A percentile compares a stretch with the other conserved stretches of the same genome.
Evolutionary conservation across 2,113 vertebrate species (phyloP).

Genomic region (Delphinapterus leucas): DNA sequence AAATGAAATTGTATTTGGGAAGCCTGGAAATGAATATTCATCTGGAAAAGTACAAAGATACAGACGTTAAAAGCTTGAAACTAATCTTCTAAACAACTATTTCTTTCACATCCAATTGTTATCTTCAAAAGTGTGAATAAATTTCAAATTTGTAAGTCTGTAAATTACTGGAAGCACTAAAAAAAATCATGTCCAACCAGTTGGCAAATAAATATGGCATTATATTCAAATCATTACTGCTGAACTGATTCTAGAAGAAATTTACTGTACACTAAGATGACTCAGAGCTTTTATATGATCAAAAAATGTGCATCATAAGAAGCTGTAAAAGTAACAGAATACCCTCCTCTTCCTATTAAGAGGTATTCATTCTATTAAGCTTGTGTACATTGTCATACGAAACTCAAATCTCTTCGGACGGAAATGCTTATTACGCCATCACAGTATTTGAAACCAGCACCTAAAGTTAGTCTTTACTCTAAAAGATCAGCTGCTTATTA

Average conservation of each 20-base stretch:
- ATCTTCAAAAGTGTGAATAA: neutral
- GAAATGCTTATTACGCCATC: neutral
- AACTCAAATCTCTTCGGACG: constrained; percentile 21
- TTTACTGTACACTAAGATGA: neutral
- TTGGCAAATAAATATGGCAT: neutral
- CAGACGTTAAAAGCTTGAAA: neutral
- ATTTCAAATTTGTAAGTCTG: neutral
- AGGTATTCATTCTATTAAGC: constrained; percentile 50
- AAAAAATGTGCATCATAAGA: neutral
- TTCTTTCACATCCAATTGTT: neutral
- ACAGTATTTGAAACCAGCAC: constrained; percentile 60
- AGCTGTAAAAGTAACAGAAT: neutral
- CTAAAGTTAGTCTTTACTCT: constrained; percentile 76
- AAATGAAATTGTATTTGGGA: constrained; percentile 32
- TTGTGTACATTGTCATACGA: neutral
- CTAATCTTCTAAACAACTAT: constrained; percentile 17
- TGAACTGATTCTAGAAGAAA: constrained; percentile 16
- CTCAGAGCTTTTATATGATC: neutral
- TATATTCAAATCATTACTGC: neutral
- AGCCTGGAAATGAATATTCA: constrained; percentile 15
- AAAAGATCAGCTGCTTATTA: constrained; percentile 63
- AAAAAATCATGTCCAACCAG: neutral
- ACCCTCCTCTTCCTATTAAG: neutral
- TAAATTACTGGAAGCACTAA: neutral
- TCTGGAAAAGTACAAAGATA: neutral